Base-by-base conservation (phyloP, 2,888 invertebrate genomes). In the Ryuthela nishihirai region DNA sequence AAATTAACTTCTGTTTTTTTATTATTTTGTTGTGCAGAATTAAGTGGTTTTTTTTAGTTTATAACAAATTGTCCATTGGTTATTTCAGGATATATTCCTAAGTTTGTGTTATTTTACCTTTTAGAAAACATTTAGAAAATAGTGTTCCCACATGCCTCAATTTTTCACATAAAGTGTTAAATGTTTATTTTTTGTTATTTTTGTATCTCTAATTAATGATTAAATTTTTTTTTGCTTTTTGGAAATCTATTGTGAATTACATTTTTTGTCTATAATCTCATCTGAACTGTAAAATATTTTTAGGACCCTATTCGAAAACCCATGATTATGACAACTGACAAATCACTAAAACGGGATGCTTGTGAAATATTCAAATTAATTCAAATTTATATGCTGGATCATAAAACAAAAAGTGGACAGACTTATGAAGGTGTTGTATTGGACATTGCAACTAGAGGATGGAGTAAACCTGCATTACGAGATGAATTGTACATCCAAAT, bases 351-450 rank as follows among this genome's bases (percentile, higher is more conserved):
- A 75, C 87, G 92, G 72, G 93, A 93, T 62, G 93, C 95, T 44
- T 85, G 87, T 59, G 91, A 94, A 73, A 81, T 95, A 70, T 98
- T 97, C 76, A 84, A 94, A 70, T 79, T 87, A 65, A 88, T 94
- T 48, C 92, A 93, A 78, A 88, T 89, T 68, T 98, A 97, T 77
- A 98, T 98, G 97, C 93, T 93, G 38, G 98, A 98, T 77, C 81
- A 95, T 26, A 20, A 91, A 88, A 32, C 85, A 88, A 82, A 88
- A 87, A 12, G 79, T 53, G 59, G 59, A 1, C 59, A 59, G 15
- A 59, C 59, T 12, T 53, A 53, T 52, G 91, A 92, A 75, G 87
- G 89, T 23, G 85, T 94, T 34, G 88, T 93, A 7, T 85, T 90
- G 70, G 93, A 94, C 69, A 87, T 95, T 49, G 82, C 91, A 54